Evolutionary conservation across 2,113 vertebrate species (phyloP).

Genomic region (Lepus timidus): DNA sequence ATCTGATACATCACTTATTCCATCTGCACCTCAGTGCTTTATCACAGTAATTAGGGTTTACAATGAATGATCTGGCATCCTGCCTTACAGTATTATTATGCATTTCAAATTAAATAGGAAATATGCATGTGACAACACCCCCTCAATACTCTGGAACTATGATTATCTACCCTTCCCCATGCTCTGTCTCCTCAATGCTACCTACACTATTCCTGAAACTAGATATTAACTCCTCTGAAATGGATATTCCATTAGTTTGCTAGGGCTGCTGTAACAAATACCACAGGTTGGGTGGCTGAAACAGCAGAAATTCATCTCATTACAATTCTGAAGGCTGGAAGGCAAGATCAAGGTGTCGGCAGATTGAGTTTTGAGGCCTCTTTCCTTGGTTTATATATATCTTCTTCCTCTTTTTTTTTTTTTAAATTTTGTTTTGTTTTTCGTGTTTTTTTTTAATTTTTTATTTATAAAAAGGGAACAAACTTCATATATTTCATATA

Average conservation of each 20-base stretch:
- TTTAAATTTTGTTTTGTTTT: no score
- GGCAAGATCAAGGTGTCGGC: background rate
- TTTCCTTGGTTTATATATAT: background rate
- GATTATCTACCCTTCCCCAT: background rate
- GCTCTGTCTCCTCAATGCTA: background rate
- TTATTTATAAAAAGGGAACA: no score
- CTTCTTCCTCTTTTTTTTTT: background rate
- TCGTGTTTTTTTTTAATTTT: no score
- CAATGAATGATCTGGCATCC: constrained; percentile 3
- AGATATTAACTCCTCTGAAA: background rate
- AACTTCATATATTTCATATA: no score
- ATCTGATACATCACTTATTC: background rate
- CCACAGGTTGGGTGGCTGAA: background rate
- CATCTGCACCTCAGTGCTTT: background rate
- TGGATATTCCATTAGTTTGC: background rate
- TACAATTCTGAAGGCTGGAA: background rate
- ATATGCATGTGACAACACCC: background rate
- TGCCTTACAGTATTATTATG: background rate
- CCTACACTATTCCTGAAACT: background rate
- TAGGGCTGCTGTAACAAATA: background rate
- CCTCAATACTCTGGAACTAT: background rate
- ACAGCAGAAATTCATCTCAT: background rate
- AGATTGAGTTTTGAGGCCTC: background rate
- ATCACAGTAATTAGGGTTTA: constrained; percentile 15
- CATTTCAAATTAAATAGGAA: constrained; percentile 48